These are phyloP conservation scores for Anoplius nigerrimus DNA, from an alignment of 2,888 invertebrate species.

Conservation along the genomic window DNA sequence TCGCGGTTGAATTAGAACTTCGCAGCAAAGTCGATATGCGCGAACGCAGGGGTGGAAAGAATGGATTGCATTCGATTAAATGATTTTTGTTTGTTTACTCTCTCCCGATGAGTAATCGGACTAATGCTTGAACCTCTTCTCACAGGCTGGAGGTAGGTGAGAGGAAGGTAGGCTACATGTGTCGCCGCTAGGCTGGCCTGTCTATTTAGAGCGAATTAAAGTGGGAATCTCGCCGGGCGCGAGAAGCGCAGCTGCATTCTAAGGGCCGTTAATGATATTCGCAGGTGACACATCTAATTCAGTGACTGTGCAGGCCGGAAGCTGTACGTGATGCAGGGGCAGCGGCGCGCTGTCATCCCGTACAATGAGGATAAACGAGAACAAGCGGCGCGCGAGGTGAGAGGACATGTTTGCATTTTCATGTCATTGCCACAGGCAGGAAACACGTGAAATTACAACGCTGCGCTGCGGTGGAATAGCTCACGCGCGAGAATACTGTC, in stretches of 20 bases:
- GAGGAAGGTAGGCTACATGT: neutral
- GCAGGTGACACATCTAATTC: slow-evolving; percentile 66
- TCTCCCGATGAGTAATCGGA: neutral
- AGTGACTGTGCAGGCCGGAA: slow-evolving; percentile 63
- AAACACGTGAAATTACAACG: slow-evolving; percentile 56
- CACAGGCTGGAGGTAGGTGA: neutral
- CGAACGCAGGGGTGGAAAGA: too few species aligned
- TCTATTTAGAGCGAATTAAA: slow-evolving; percentile 31
- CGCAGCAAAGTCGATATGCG: too few species aligned
- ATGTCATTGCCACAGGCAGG: slow-evolving; percentile 61
- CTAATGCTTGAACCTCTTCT: neutral
- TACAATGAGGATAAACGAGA: slow-evolving; percentile 67
- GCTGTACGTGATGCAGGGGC: slow-evolving; percentile 60
- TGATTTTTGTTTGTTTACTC: neutral
- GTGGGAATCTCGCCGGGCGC: slow-evolving; percentile 32
- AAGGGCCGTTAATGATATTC: slow-evolving; percentile 65
- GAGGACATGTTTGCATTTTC: slow-evolving; percentile 64
- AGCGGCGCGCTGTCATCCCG: slow-evolving; percentile 59
- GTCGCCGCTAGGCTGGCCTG: too few species aligned
- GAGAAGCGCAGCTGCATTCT: slow-evolving; percentile 52
- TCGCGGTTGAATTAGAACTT: too few species aligned
- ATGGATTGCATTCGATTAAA: too few species aligned
- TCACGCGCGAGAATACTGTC: too few species aligned
- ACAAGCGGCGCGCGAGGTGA: slow-evolving; percentile 59
- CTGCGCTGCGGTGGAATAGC: too few species aligned